Evolutionary conservation across 2,113 vertebrate genomes (phyloP).

Genomic region (Cebus imitator): DNA sequence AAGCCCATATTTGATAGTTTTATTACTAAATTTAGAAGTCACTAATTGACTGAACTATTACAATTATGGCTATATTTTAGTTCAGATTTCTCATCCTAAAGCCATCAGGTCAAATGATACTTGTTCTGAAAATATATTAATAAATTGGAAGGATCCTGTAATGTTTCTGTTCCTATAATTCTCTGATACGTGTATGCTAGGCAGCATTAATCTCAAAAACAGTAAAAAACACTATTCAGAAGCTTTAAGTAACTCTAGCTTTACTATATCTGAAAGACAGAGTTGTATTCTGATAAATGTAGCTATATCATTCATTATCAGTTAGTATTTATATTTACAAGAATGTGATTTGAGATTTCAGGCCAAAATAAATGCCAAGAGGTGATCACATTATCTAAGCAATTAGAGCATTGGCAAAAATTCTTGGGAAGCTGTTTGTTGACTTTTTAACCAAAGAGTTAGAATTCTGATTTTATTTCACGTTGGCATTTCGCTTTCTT

Average conservation of each 20-base stretch:
- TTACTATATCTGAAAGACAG: not conserved
- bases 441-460: not conserved
- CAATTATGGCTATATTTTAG: not conserved
- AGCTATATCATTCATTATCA: not conserved
- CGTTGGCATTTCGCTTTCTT: not conserved
- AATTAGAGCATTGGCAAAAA: not conserved
- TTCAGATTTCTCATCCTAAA: not conserved
- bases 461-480: constrained; percentile 40
- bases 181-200: not conserved
- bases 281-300: not conserved
- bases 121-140: constrained; percentile 12
- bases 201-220: not conserved
- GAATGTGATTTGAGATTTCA: not conserved
- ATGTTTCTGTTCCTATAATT: not conserved
- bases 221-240: not conserved
- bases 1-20: not conserved
- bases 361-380: not conserved
- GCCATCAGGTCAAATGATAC: not conserved
- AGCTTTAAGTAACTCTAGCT: not conserved
- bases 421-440: not conserved
- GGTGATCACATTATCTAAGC: not conserved
- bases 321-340: not conserved
- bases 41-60: not conserved
- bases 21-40: not conserved
- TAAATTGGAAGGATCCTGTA: not conserved